Base-by-base conservation (phyloP, 2,888 invertebrate genomes). In the Altica lythri region DNA sequence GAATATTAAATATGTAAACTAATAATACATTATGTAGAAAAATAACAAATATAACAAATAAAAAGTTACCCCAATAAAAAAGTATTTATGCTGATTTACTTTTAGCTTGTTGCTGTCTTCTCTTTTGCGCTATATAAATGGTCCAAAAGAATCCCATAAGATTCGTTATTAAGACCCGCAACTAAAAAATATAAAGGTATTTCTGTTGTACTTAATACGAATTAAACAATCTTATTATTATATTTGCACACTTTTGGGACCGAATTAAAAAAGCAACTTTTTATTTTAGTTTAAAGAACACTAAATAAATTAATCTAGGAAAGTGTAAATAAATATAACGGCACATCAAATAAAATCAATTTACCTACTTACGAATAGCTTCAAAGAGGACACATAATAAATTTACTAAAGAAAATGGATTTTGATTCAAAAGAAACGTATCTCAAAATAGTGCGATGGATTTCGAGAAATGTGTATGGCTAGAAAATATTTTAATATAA, bases 101-200 rank as follows among this genome's bases (percentile, higher is more conserved):
- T 56, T 64, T 68, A 4, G 70, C 67, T 60, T 76, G 65, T 60
- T 72, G 72, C 65, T 83, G 82, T 8, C 86, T 80, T 67, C 89
- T 81, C 70, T 85, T 85, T 55, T 82, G 82, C 1, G 90, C 86
- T 44, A 91, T 69, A 70, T 86, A 90, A 72, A 90, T 83, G 1
- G 85, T 83, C 90, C 90, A 91, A 63, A 88, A 81, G 69, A 90
- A 88, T 37, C 88, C 88, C 53, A 91, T 83, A n/a, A 90, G 66
- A 70, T 89, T 90, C 72, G 84, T 82, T 53, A 86, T 81, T 8
- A 90, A 77, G n/a, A 90, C 88, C 63, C 89, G 79, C 47, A 92
- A 75, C 90, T 90, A 78, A 61, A 85, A 84, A 62, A 53, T 68
- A 64, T 55, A 60, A 51, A n/a, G n/a, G n/a, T n/a, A n/a, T n/a